A percentile compares a stretch with the other conserved stretches of the same genome.
These are phyloP conservation scores for Mesorhabditis spiculigera DNA, from an alignment of 2,888 invertebrate genomes.

Conservation along the genomic window DNA sequence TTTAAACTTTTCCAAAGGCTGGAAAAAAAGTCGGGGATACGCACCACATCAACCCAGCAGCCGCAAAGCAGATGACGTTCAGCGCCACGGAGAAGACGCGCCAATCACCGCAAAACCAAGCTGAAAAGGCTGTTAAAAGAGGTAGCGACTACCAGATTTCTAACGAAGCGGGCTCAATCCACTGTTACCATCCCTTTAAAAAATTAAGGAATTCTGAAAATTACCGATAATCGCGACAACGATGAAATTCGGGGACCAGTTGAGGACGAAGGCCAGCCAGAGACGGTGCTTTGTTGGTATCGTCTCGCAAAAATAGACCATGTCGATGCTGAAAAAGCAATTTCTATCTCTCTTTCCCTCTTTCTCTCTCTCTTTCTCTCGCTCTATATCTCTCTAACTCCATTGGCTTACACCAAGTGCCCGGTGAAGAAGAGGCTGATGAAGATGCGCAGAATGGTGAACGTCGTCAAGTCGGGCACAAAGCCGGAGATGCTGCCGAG, in stretches of 20 bases:
- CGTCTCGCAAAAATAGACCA: not conserved
- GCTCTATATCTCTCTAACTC: too few species aligned
- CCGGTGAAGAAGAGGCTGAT: not conserved
- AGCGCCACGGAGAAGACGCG: not conserved
- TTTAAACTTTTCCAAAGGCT: too few species aligned
- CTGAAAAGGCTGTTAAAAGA: too few species aligned
- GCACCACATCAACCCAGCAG: not conserved
- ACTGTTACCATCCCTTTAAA: too few species aligned
- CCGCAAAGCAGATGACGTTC: not conserved
- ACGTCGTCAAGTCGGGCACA: not conserved
- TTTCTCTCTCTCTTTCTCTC: too few species aligned
- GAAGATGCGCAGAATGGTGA: not conserved
- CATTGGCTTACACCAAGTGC: not conserved
- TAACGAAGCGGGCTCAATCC: too few species aligned
- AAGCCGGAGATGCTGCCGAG: not conserved
- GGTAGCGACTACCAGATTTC: too few species aligned
- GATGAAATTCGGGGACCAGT: not conserved
- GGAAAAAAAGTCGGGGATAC: too few species aligned
- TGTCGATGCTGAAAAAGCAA: not conserved
- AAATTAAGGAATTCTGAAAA: too few species aligned
- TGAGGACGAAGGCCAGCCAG: not conserved
- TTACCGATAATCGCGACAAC: not conserved
- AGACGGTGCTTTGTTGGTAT: not conserved
- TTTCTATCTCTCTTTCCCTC: too few species aligned
- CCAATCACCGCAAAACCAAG: constrained; percentile 5